Evolutionary conservation across 2,888 invertebrate genomes (phyloP).

Genomic region (Thymelicus acteon): DNA sequence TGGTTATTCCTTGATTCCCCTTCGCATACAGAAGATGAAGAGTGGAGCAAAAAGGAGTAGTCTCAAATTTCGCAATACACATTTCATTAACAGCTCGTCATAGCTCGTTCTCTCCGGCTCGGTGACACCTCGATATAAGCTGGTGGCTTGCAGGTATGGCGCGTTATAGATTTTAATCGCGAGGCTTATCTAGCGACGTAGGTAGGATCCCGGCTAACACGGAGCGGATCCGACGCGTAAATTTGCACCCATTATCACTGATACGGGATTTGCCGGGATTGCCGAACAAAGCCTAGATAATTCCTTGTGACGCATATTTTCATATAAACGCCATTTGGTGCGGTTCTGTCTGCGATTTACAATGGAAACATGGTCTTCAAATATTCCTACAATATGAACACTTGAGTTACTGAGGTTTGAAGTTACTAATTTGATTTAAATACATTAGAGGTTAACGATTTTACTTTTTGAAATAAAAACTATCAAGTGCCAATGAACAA

Average conservation of each 20-base stretch:
- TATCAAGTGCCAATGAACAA: no score
- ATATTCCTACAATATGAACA: not conserved
- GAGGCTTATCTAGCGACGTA: constrained; percentile 22
- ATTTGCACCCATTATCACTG: constrained; percentile 64
- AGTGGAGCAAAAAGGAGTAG: no score
- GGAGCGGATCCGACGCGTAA: constrained; percentile 41
- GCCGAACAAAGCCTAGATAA: constrained; percentile 29
- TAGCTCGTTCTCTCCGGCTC: not conserved
- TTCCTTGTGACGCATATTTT: constrained; percentile 29
- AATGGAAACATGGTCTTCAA: not conserved
- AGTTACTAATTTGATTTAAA: no score
- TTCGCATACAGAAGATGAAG: no score
- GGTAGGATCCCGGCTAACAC: constrained; percentile 18
- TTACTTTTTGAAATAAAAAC: no score
- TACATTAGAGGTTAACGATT: no score
- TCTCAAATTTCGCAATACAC: no score
- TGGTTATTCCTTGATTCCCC: no score
- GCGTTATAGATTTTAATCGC: constrained; percentile 33
- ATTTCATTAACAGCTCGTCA: no score
- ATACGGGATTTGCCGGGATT: constrained; percentile 57
- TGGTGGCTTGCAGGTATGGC: constrained; percentile 2
- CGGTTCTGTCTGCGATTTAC: not conserved
- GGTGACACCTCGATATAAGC: not conserved
- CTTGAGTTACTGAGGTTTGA: no score
- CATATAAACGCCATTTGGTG: constrained; percentile 12